phyloP scores from a whole-genome alignment of 2,888 invertebrate genomes.

The Agonum fuliginosum region DNA sequence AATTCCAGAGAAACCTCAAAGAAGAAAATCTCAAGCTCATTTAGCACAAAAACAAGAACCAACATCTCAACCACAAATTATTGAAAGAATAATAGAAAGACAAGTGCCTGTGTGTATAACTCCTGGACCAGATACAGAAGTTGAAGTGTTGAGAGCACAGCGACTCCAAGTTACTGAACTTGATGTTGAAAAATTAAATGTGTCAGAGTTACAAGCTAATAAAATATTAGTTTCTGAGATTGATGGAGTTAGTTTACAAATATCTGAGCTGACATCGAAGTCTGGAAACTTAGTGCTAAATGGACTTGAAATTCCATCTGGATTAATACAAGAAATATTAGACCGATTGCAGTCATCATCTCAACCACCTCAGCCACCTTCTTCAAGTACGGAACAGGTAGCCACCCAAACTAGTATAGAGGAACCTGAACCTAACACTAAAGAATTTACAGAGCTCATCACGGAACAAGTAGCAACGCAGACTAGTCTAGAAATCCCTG shows the following conservation, averaged over 20 bases:
- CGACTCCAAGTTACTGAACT: conserved; percentile 83
- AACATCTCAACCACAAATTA: conserved; percentile 59
- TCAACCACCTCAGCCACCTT: conserved; percentile 62
- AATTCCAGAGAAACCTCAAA: conserved; percentile 59
- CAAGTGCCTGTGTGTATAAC: conserved; percentile 63
- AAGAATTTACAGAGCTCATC: conserved; percentile 37
- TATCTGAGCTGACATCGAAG: conserved; percentile 83
- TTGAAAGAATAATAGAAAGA: conserved; percentile 66
- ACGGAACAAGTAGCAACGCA: conserved; percentile 60
- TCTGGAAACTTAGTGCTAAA: conserved; percentile 81
- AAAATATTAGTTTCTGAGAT: conserved; percentile 88
- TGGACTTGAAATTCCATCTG: conserved; percentile 81
- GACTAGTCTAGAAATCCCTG: conserved; percentile 68
- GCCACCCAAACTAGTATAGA: conserved; percentile 56
- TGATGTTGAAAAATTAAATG: conserved; percentile 86
- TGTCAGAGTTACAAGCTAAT: conserved; percentile 85
- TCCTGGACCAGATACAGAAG: conserved; percentile 66
- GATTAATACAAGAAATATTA: conserved; percentile 81
- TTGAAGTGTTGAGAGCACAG: conserved; percentile 75
- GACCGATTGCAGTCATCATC: conserved; percentile 70
- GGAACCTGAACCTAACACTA: conserved; percentile 38
- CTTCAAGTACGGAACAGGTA: conserved; percentile 52
- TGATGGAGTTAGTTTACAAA: conserved; percentile 83
- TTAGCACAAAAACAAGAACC: conserved; percentile 35
- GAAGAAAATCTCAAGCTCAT: conserved; percentile 60